phyloP scores from a whole-genome alignment of 2,113 vertebrate genomes.

The Corvus hawaiiensis region DNA sequence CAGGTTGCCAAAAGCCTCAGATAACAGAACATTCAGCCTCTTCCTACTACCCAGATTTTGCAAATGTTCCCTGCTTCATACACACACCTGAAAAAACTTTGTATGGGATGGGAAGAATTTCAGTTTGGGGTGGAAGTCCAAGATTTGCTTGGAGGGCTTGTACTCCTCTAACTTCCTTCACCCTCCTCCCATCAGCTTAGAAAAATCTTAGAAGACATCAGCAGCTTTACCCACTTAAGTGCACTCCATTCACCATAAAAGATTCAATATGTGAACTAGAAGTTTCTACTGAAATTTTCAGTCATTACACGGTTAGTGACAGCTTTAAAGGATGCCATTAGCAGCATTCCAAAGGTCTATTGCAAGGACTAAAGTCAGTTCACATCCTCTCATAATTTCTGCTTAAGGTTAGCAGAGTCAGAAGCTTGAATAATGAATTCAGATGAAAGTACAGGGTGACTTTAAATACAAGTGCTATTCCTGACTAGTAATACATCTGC shows the following conservation, averaged over 20 bases:
- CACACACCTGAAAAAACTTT: not conserved
- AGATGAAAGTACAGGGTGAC: not conserved
- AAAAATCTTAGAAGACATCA: not conserved
- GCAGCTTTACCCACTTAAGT: not conserved
- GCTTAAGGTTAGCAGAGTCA: not conserved
- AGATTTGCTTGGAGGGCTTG: not conserved
- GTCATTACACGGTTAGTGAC: not conserved
- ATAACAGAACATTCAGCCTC: not conserved
- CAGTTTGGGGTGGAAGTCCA: not conserved
- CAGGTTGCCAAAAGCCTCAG: not conserved
- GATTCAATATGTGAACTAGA: not conserved
- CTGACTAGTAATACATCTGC: not conserved
- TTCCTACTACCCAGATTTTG: not conserved
- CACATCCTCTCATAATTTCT: not conserved
- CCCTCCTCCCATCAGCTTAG: not conserved
- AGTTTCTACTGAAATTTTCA: not conserved
- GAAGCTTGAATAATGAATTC: not conserved
- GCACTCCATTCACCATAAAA: not conserved
- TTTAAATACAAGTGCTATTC: slow-evolving; percentile 8
- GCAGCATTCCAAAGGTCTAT: not conserved
- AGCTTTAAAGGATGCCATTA: not conserved
- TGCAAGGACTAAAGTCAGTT: not conserved
- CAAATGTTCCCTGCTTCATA: not conserved
- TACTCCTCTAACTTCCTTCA: not conserved
- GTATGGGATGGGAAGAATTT: not conserved